Conservation (phyloP, 2,113 vertebrate genomes). For the Erythrocercus mccallii region DNA sequence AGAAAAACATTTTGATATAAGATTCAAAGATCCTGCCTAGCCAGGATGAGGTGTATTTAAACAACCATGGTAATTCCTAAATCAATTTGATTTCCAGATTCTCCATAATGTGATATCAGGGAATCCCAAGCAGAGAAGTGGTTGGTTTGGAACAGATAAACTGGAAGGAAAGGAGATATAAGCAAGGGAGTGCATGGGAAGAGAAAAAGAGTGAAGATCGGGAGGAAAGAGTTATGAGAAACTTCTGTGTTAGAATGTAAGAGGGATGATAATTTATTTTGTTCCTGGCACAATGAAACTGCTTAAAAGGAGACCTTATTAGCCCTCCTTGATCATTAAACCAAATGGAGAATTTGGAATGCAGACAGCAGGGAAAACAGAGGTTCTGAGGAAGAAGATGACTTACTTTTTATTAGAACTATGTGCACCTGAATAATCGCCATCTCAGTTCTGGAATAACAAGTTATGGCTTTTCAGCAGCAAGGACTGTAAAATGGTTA, state of each 20-base stretch:
- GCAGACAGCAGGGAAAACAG: neutral
- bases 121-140: neutral
- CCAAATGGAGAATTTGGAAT: neutral
- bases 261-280: neutral
- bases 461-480: neutral
- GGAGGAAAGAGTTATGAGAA: neutral
- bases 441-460: neutral
- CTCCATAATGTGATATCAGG: rapidly evolving
- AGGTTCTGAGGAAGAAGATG: neutral
- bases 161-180: neutral
- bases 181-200: neutral
- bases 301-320: neutral
- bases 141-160: neutral
- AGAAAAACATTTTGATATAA: neutral
- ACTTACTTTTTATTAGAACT: neutral
- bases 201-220: neutral
- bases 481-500: neutral
- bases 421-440: neutral
- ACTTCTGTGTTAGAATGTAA: neutral
- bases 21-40: neutral
- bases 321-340: neutral
- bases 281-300: neutral
- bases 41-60: neutral
- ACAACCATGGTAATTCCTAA: neutral
- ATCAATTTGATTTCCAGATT: neutral